These are phyloP conservation scores for Anisognathus igniventris DNA, from an alignment of 2,797 vertebrate species.

Conservation along the genomic window DNA sequence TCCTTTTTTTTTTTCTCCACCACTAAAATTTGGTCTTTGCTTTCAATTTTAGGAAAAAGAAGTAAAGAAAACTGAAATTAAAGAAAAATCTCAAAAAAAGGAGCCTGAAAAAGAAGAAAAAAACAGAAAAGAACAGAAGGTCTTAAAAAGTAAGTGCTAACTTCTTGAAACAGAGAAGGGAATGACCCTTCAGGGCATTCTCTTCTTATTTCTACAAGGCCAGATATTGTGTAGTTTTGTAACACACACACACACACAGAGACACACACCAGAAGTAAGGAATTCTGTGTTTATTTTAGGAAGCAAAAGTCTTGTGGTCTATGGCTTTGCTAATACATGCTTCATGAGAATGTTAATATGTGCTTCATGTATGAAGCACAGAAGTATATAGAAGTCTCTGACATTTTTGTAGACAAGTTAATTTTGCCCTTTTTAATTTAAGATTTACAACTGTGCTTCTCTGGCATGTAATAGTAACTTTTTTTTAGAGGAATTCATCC, in stretches of 20 bases:
- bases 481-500: neutral
- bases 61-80: conserved; percentile 78
- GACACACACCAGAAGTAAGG: neutral
- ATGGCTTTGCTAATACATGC: neutral
- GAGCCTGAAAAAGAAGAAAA: conserved; percentile 85
- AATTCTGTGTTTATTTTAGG: neutral
- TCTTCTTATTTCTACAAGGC: neutral
- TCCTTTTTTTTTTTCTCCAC: neutral
- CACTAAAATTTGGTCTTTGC: neutral
- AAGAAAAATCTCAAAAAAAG: conserved; percentile 79
- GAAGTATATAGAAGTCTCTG: neutral
- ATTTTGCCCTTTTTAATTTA: neutral
- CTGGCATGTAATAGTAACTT: neutral
- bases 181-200: neutral
- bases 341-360: neutral
- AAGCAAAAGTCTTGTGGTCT: neutral
- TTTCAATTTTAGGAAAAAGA: conserved; percentile 74
- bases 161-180: neutral
- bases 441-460: neutral
- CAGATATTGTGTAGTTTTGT: neutral
- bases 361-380: neutral
- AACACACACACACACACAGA: neutral
- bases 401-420: neutral
- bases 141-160: conserved; percentile 79
- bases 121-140: conserved; percentile 75